A percentile compares a stretch with the other conserved stretches of the same genome.
phyloP scores from a whole-genome alignment of 2,113 vertebrate genomes.

The Labrus mixtus region DNA sequence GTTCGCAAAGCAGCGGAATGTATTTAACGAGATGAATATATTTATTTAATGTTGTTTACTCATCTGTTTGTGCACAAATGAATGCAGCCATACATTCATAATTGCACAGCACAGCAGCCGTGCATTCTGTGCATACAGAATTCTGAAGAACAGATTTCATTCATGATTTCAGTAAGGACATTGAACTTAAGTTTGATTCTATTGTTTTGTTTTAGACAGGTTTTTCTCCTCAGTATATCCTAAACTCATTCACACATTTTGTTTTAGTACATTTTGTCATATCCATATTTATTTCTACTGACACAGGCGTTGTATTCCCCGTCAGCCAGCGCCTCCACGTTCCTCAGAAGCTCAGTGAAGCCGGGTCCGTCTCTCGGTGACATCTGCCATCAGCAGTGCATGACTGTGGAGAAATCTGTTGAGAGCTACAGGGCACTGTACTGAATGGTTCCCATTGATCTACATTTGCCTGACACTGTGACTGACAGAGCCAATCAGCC shows the following conservation, averaged over 20 bases:
- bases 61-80: constrained; percentile 27
- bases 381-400: constrained; percentile 78
- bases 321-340: constrained; percentile 31
- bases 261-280: constrained; percentile 21
- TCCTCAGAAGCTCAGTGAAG: constrained; percentile 71
- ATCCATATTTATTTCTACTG: constrained; percentile 62
- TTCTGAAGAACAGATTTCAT: not conserved
- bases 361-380: constrained; percentile 67
- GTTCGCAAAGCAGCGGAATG: constrained; percentile 8
- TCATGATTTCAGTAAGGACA: not conserved
- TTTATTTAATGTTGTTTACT: constrained; percentile 50
- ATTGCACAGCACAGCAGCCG: constrained; percentile 8
- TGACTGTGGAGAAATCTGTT: constrained; percentile 76
- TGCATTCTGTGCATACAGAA: constrained; percentile 5
- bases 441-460: constrained; percentile 76
- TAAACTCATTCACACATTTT: constrained; percentile 16
- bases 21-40: constrained; percentile 40
- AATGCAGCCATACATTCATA: constrained; percentile 21
- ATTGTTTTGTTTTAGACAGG: not conserved
- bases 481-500: constrained; percentile 82
- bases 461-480: constrained; percentile 77
- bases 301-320: constrained; percentile 26
- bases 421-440: constrained; percentile 63
- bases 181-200: not conserved
- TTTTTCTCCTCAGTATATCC: not conserved